Evolutionary conservation across 2,888 invertebrate genomes (phyloP), one percentile per base, ranked within the genome.

Genomic region (Dexiosoma caninum): DNA sequence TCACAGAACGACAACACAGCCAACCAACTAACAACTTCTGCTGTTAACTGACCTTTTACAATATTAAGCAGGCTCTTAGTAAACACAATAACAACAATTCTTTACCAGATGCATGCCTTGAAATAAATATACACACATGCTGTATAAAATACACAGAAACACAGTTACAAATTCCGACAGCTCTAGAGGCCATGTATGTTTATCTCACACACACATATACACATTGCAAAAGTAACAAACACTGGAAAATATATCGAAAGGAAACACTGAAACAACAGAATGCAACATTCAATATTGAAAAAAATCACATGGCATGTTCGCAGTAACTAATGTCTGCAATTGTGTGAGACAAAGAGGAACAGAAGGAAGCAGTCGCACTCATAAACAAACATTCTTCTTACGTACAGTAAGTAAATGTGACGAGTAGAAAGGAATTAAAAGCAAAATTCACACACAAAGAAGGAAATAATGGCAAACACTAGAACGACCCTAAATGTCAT

Each of bases 401-500:
- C n/a, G n/a, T n/a, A n/a, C n/a, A n/a, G n/a, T 4, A 14, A 9
- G 10, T 37, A 12, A 1, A n/a, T 3, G 2, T 37, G 12, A 27
- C 27, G 46, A 23, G 10, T 6, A 23, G 21, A 12, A 23, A 1
- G 12, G 9, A 46, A 21, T 21, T 51, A n/a, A 8, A 51, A 51
- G 14, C 51, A 51, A 9, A 51, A 51, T 51, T 9, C 42, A 66
- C 44, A 46, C 37, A 72, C 66, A 30, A 2, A 19, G 27, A 19
- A 53, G 6, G 67, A 37, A 69, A 53, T 27, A 9, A 12, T 35
- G 60, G 30, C 7, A 44, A 44, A 70, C 46, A 76, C 44, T 62
- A 80, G 80, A 79, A 85, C 85, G 83, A 85, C 85, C 85, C 84
- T 84, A 86, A 87, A 88, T 87, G 87, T 88, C 88, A 86, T 85